Base-by-base conservation (phyloP, 2,888 invertebrate species). In the Philhelius pedissequus region DNA sequence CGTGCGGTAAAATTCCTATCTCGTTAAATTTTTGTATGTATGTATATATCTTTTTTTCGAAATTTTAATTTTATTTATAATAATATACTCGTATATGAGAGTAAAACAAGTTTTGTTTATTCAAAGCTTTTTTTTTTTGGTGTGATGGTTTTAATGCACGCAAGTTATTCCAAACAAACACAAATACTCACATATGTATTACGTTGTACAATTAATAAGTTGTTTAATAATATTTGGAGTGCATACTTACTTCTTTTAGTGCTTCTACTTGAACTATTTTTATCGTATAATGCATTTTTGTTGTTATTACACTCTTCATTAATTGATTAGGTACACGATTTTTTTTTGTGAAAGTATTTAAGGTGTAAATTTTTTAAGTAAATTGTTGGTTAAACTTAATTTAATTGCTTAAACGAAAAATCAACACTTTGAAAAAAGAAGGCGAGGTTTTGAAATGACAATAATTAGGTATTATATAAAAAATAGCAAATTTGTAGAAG, bases 1-100 rank as follows among this genome's bases (percentile, higher is more conserved):
- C 74, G 74, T 75, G 74, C 54, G 25, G 27, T 30, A 32, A 20
- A 52, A 43, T 64, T 60, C 25, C 30, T 52, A 22, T 73, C n/a
- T 62, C 3, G 7, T 38, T 62, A 15, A 9, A 7, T 13, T 40
- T 48, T 2, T 45, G 5, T 54, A 20, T 20, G 20, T 6, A 22
- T 48, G 13, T 5, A 38, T 5, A 38, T 4, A 22, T 38, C 0
- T 50, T 38, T 50, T 48, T 48, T 48, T 48, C 13, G 32, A 27
- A 2, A 18, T 62, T 52, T 73, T 32, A 4, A 11, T 38, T 50
- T 38, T 43, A 22, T 64, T 74, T 62, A 40, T 43, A 54, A 40
- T 18, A 43, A 62, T n/a, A n/a, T n/a, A n/a, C n/a, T n/a, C n/a
- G n/a, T n/a, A 40, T 27, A 18, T 20, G 35, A 56, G 18, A 22